Evolutionary conservation across 2,888 invertebrate genomes (phyloP).

Genomic region (Choreutis nemorana): DNA sequence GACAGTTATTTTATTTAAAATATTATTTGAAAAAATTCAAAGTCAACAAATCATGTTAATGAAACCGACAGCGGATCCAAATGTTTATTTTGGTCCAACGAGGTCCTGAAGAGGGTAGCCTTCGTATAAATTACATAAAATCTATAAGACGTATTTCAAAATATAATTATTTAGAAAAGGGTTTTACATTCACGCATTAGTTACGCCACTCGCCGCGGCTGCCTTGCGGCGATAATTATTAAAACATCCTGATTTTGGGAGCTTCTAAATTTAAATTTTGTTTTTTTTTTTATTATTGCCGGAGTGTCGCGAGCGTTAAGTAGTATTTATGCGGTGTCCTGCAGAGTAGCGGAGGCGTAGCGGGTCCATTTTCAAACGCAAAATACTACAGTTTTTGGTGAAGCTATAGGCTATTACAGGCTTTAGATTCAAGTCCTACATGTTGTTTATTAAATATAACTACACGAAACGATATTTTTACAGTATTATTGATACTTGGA

Average conservation of each 20-base stretch:
- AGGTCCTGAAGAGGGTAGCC: constrained; percentile 31
- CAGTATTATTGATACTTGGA: too few species aligned
- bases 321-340: constrained; percentile 64
- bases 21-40: too few species aligned
- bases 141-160: constrained; percentile 54
- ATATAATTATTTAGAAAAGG: constrained; percentile 54
- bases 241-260: constrained; percentile 31
- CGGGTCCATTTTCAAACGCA: too few species aligned
- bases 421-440: too few species aligned
- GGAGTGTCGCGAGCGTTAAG: constrained; percentile 52
- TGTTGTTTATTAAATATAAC: too few species aligned
- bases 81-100: constrained; percentile 26
- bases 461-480: too few species aligned
- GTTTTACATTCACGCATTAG: constrained; percentile 57
- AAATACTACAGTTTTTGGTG: neutral
- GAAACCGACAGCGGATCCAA: constrained; percentile 9
- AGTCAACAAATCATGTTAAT: neutral
- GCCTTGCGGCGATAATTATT: constrained; percentile 56
- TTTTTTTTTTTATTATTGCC: constrained; percentile 34
- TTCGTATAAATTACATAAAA: constrained; percentile 49
- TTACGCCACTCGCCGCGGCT: constrained; percentile 51
- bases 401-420: too few species aligned
- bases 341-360: constrained; percentile 37
- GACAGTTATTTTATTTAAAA: too few species aligned
- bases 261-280: constrained; percentile 15